phyloP scores from a whole-genome alignment of 1,140 invertebrate species.

The Calephelis nemesis region DNA sequence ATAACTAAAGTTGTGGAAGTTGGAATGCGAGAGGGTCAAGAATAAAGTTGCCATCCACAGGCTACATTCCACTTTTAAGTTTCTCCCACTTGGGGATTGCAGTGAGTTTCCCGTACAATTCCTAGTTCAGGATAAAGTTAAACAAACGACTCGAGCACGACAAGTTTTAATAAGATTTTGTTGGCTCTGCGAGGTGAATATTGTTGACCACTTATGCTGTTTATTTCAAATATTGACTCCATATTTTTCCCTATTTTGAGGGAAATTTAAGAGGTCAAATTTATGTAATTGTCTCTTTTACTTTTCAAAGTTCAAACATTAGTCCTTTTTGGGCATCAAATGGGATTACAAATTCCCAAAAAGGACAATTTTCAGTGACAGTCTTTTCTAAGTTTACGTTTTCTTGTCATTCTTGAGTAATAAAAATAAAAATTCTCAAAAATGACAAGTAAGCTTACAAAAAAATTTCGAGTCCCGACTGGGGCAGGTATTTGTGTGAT shows the following conservation, averaged over 20 bases:
- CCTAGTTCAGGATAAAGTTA: conserved; percentile 51
- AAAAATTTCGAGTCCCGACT: no score
- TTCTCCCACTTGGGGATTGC: conserved; percentile 33
- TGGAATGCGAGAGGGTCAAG: conserved; percentile 15
- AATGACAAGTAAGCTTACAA: no score
- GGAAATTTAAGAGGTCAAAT: neutral
- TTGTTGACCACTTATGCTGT: conserved; percentile 38
- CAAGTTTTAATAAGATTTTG: conserved; percentile 69
- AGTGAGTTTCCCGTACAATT: conserved; percentile 32
- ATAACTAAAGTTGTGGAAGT: conserved; percentile 16
- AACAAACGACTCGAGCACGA: conserved; percentile 49
- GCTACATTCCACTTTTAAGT: conserved; percentile 40
- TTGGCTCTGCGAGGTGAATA: conserved; percentile 36
- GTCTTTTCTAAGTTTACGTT: no score
- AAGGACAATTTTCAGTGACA: no score
- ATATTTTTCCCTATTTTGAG: neutral
- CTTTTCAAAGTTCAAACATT: no score
- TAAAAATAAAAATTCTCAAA: no score
- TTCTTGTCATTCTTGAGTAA: no score
- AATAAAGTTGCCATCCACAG: conserved; percentile 26
- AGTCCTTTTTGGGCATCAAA: no score
- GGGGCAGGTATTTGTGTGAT: no score
- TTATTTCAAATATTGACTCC: conserved; percentile 16
- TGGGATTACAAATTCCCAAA: no score
- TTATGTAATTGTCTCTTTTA: neutral